Evolutionary conservation across 2,113 vertebrate species (phyloP).

Genomic region (Cyanistes caeruleus): DNA sequence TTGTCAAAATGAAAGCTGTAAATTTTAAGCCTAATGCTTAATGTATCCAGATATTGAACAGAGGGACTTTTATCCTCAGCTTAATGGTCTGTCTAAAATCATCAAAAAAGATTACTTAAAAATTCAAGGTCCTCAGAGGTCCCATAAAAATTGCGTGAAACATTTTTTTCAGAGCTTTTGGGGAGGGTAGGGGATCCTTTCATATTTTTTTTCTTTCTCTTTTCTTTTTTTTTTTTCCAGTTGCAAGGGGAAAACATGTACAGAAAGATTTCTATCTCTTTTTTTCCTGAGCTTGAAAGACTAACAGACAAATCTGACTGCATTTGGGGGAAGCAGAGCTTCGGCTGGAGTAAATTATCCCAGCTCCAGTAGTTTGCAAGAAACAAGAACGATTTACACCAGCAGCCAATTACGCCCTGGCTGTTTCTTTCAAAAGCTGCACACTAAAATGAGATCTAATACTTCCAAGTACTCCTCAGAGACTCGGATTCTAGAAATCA

Average conservation of each 20-base stretch:
- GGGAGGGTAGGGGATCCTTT: not conserved
- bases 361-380: not conserved
- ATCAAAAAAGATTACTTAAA: slow-evolving; percentile 81
- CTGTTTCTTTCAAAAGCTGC: slow-evolving; percentile 10
- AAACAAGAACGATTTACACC: not conserved
- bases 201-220: not conserved
- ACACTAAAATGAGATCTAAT: slow-evolving; percentile 28
- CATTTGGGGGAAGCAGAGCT: not conserved
- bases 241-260: not conserved
- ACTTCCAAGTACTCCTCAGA: slow-evolving; percentile 33
- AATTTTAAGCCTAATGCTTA: slow-evolving; percentile 80
- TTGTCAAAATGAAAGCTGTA: slow-evolving; percentile 82
- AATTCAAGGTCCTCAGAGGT: slow-evolving; percentile 74
- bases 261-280: not conserved
- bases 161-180: not conserved
- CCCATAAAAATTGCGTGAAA: slow-evolving; percentile 69
- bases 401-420: not conserved
- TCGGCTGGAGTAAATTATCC: not conserved
- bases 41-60: slow-evolving; percentile 82
- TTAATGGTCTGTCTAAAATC: slow-evolving; percentile 81
- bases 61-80: slow-evolving; percentile 78
- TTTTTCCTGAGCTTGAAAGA: not conserved
- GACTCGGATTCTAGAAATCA: not conserved
- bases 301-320: not conserved
- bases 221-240: not conserved